Evolutionary conservation across 2,113 vertebrate species (phyloP), one percentile per base, ranked within the genome.

Genomic region (Sphyrna mokarran): DNA sequence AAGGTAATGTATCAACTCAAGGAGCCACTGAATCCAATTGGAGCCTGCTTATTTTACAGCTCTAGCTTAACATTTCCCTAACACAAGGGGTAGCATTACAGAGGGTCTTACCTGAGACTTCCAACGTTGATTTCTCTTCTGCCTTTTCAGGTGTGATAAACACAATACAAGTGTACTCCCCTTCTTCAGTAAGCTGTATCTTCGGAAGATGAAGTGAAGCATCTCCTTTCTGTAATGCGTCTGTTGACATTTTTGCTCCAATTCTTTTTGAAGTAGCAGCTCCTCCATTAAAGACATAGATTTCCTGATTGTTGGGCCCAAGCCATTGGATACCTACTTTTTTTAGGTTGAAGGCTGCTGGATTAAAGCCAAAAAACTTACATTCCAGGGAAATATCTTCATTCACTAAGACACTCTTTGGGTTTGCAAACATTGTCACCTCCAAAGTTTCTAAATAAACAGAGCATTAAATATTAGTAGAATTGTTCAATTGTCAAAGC

Each of bases 151-250:
- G 95, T 37, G 18, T 58, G 89, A 72, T n/a, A 58, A 0, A 37
- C 29, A 97, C 83, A 40, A 68, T n/a, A 8, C 87, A 95, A 61
- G 37, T 96, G 0, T 66, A 96, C 66, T n/a, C 95, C 78, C 94
- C 95, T 6, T 48, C 96, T 96, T 97, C 40, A 0, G 96, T 69
- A 94, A 96, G 3, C 76, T 97, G 95, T 83, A 95, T 78, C 23
- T 96, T 61, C 54, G 70, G 23, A 76, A 97, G 69, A 76, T 96
- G 76, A 37, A 96, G 91, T 26, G 76, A 18, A 68, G 80, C 48
- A 2, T 48, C 96, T 87, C 95, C 93, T 95, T 69, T 96, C 95
- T 37, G 58, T 54, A 96, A 95, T 26, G 96, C 18, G 10, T 2
- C 29, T 3, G n/a, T 37, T 80, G 1, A n/a, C 0, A 80, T 0